phyloP scores from a whole-genome alignment of 1,140 invertebrate genomes.

The Musca vetustissima region DNA sequence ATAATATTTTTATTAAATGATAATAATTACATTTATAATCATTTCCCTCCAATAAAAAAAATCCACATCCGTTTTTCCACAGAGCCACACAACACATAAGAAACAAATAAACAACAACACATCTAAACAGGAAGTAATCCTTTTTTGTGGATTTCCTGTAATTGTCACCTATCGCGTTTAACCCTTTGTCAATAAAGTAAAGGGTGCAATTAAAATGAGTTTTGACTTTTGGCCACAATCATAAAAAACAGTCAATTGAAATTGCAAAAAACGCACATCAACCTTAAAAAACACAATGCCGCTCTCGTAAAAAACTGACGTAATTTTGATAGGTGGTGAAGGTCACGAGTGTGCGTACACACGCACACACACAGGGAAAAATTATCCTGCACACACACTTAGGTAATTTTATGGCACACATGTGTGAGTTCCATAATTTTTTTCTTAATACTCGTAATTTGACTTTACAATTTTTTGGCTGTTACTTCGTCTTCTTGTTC shows the following conservation, averaged over 20 bases:
- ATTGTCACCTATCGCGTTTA: too few species aligned
- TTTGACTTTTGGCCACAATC: slow-evolving; percentile 20
- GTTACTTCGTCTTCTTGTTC: too few species aligned
- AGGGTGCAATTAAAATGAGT: slow-evolving; percentile 14
- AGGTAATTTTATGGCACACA: not conserved
- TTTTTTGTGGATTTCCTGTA: too few species aligned
- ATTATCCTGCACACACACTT: not conserved
- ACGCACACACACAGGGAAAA: not conserved
- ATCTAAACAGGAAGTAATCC: too few species aligned
- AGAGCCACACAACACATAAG: too few species aligned
- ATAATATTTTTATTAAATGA: too few species aligned
- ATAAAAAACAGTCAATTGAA: slow-evolving; percentile 1
- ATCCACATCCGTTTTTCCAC: too few species aligned
- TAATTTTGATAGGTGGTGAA: not conserved
- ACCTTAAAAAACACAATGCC: not conserved
- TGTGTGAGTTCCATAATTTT: not conserved
- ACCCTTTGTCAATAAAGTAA: slow-evolving; percentile 5
- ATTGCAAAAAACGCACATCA: not conserved
- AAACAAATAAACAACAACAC: too few species aligned
- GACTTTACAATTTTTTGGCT: not conserved
- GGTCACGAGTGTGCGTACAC: too few species aligned
- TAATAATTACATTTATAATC: too few species aligned
- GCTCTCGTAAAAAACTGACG: slow-evolving; percentile 10
- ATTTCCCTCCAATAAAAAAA: too few species aligned
- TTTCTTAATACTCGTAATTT: not conserved